phyloP scores from a whole-genome alignment of 2,113 vertebrate species.

The Capreolus pygargus region DNA sequence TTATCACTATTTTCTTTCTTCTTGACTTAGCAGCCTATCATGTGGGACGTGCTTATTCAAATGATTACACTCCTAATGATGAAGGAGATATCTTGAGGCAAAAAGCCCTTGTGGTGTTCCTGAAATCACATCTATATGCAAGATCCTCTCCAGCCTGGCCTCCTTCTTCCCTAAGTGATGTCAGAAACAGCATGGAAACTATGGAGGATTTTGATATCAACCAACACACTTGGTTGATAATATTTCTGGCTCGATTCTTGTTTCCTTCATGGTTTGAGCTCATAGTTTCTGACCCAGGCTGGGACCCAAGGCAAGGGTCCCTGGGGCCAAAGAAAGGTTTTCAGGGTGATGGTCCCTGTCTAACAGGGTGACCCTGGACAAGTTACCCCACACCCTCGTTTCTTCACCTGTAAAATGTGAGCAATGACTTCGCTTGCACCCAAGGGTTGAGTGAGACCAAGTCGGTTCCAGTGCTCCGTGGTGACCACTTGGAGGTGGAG shows the following conservation, averaged over 20 bases:
- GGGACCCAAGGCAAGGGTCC: not conserved
- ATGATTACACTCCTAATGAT: not conserved
- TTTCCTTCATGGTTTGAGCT: not conserved
- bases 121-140: not conserved
- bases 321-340: not conserved
- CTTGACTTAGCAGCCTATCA: not conserved
- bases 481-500: not conserved
- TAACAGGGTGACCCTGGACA: not conserved
- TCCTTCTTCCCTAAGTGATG: not conserved
- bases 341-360: not conserved
- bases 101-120: not conserved
- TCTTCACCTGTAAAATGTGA: not conserved
- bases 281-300: not conserved
- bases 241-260: not conserved
- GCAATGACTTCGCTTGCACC: not conserved
- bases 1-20: not conserved
- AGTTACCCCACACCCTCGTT: not conserved
- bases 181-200: not conserved
- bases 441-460: not conserved
- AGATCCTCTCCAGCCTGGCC: not conserved
- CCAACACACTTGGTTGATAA: not conserved
- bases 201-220: not conserved
- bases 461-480: not conserved
- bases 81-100: not conserved
- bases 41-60: not conserved